These are phyloP conservation scores for Leucophenga montana DNA, from an alignment of 2,888 invertebrate genomes.

Conservation along the genomic window DNA sequence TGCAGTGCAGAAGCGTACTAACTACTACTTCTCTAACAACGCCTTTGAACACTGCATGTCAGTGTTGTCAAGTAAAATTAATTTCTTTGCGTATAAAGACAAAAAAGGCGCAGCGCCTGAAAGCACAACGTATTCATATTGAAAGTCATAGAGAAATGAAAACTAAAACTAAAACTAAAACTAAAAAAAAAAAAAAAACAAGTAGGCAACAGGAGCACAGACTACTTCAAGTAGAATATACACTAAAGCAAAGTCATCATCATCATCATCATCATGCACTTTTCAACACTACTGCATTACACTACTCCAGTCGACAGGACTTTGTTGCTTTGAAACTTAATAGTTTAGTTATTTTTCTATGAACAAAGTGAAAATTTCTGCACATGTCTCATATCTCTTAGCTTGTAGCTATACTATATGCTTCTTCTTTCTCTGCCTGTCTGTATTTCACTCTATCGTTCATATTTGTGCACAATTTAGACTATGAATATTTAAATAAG, in stretches of 20 bases:
- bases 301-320: not conserved
- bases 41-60: not conserved
- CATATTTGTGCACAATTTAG: not conserved
- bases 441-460: not conserved
- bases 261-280: not conserved
- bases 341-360: not conserved
- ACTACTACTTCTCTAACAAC: not conserved
- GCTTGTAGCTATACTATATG: too few relatives aligned
- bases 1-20: not conserved
- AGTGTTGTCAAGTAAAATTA: conserved; percentile 24
- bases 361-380: not conserved
- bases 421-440: not conserved
- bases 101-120: not conserved
- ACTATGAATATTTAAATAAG: conserved; percentile 15
- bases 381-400: not conserved
- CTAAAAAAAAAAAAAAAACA: too few relatives aligned
- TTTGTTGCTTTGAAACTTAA: not conserved
- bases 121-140: conserved; percentile 8
- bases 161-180: too few relatives aligned
- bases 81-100: not conserved
- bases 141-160: not conserved
- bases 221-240: not conserved
- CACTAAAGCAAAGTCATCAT: not conserved
- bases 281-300: too few relatives aligned
- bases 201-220: not conserved